A percentile compares a stretch with the other conserved stretches of the same genome.
phyloP scores from a whole-genome alignment of 2,113 vertebrate species.

The Cephalophus harveyi region DNA sequence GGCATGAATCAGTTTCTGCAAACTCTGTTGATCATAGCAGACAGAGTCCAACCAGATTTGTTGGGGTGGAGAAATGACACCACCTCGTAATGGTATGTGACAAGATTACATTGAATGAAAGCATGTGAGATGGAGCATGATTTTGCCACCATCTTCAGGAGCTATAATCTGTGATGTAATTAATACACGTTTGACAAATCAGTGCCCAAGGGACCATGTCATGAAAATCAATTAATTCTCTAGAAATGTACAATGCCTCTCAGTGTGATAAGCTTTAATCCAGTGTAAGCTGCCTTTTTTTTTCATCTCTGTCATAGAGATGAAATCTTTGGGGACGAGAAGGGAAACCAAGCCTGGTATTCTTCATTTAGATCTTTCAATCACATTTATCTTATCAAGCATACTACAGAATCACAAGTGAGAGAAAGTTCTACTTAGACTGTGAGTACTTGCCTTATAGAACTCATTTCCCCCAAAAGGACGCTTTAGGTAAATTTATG shows the following conservation, averaged over 20 bases:
- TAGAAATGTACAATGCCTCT: neutral
- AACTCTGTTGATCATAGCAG: neutral
- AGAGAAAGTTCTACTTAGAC: neutral
- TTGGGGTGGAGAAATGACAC: neutral
- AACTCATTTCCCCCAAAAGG: neutral
- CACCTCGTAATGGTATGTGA: neutral
- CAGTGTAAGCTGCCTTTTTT: neutral
- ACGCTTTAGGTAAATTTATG: neutral
- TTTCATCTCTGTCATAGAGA: neutral
- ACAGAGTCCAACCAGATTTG: neutral
- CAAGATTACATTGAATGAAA: neutral
- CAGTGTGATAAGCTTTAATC: neutral
- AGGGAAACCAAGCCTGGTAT: neutral
- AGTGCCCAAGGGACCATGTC: neutral
- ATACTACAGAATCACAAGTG: neutral
- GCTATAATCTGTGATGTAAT: neutral
- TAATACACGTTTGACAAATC: neutral
- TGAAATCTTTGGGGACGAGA: neutral
- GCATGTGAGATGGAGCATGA: neutral
- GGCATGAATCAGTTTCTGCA: neutral
- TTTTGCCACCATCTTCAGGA: neutral
- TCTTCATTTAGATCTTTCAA: neutral
- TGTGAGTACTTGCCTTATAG: neutral
- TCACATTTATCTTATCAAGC: neutral
- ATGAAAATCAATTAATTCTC: neutral